Evolutionary conservation across 2,888 invertebrate genomes (phyloP), one percentile per base, ranked within the genome.

Genomic region (Brachypalpus laphriformis): DNA sequence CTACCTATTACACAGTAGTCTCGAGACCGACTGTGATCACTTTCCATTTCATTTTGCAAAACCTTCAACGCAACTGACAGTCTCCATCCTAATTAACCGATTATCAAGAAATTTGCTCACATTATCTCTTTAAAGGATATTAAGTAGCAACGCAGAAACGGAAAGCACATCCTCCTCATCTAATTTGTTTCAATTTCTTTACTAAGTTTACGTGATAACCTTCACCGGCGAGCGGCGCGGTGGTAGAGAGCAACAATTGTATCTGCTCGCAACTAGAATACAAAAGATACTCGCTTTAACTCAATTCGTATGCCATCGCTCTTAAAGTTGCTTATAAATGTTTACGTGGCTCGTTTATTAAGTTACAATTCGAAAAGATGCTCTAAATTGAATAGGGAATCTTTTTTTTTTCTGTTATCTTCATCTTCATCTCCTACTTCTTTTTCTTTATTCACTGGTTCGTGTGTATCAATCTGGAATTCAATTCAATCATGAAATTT

Each of bases 301-400:
- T 51, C 7, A 6, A 25, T 51, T 25, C 28, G 11, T 5, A 51
- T 51, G 25, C 28, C 14, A 7, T 51, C 14, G 25, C 14, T 51
- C 16, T 34, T 56, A 20, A 47, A 65, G 65, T 34, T 34, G 49
- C 34, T 49, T 65, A 49, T 65, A 65, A 65, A 65, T 65, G 65
- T 65, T 65, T 65, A 65, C 65, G 65, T 65, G 65, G 65, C n/a
- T 65, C 8, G 65, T 16, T 65, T 65, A 47, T 49, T 34, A 65
- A 65, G 56, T 56, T 11, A 14, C n/a, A 14, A 14, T 18, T 56
- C 14, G 11, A 28, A 34, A 8, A 18, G 31, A 56, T 31, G 8
- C 56, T 34, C 9, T 3, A 34, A 56, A 56, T 18, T 18, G 54
- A 56, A 56, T 6, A 31, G 11, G 2, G 18, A 14, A 56, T 56